These are phyloP conservation scores for Reticulitermes speratus DNA, from an alignment of 1,140 invertebrate species.

Conservation along the genomic window DNA sequence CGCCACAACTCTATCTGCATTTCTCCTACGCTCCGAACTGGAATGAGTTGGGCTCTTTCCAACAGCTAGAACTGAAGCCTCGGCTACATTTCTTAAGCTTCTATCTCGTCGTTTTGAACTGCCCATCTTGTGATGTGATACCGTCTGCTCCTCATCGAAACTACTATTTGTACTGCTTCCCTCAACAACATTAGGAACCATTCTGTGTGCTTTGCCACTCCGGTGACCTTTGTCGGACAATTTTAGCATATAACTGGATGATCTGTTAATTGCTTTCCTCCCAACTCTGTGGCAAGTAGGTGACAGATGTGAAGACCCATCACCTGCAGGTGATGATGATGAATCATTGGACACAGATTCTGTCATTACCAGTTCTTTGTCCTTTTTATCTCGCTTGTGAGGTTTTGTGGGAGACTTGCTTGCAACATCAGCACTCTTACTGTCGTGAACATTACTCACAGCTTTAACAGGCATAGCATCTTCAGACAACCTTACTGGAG, in stretches of 20 bases:
- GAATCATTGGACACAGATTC: not conserved
- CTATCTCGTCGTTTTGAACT: constrained; percentile 2
- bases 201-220: constrained; percentile 30
- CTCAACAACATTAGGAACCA: constrained; percentile 20
- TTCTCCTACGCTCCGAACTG: not conserved
- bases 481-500: not conserved
- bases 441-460: not conserved
- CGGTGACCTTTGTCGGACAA: constrained; percentile 27
- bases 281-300: not conserved
- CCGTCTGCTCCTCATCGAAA: constrained; percentile 28
- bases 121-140: not conserved
- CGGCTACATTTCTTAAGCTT: not conserved
- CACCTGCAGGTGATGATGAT: no score
- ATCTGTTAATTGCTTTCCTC: not conserved
- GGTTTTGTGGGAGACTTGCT: not conserved
- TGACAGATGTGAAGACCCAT: no score
- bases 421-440: not conserved
- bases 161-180: constrained; percentile 27
- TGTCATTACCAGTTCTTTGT: not conserved
- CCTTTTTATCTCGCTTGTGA: not conserved
- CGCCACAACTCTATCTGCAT: constrained; percentile 31
- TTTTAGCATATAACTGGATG: constrained; percentile 9
- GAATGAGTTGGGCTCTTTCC: constrained; percentile 27
- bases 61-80: constrained; percentile 23
- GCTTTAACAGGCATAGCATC: not conserved